These are phyloP conservation scores for Gallirallus australis DNA, from an alignment of 2,797 vertebrate genomes.

Conservation along the genomic window DNA sequence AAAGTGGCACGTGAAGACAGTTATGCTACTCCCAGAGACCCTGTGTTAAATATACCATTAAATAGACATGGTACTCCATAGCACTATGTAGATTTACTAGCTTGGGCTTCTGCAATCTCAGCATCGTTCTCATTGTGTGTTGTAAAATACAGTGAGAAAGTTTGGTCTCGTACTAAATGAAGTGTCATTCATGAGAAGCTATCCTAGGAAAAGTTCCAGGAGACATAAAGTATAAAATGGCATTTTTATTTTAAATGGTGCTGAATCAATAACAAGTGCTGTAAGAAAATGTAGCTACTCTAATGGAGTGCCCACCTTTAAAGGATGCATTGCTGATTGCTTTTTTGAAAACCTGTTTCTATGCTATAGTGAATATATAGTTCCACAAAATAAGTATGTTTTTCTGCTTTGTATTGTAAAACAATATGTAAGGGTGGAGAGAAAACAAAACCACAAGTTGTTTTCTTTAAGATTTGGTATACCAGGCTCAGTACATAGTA, in stretches of 20 bases:
- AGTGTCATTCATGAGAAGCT: background rate
- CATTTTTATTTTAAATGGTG: background rate
- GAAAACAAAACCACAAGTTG: background rate
- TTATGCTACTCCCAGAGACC: background rate
- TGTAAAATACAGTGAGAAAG: background rate
- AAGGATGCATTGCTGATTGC: background rate
- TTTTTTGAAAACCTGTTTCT: background rate
- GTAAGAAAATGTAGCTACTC: background rate
- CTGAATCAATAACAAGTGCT: background rate
- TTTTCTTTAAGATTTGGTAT: background rate
- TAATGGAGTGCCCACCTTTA: background rate
- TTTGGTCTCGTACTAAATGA: background rate
- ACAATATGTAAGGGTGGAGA: background rate
- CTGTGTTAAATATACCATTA: background rate
- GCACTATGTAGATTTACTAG: background rate
- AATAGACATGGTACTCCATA: rapidly evolving
- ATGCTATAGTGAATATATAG: background rate
- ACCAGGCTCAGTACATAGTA: background rate
- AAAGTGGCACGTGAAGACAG: background rate
- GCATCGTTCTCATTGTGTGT: background rate
- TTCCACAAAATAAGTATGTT: background rate
- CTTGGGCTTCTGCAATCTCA: background rate
- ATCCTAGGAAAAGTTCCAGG: background rate
- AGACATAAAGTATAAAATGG: background rate
- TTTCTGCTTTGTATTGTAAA: background rate